Evolutionary conservation across 1,140 invertebrate genomes (phyloP).

Genomic region (Pogonomyrmex californicus): DNA sequence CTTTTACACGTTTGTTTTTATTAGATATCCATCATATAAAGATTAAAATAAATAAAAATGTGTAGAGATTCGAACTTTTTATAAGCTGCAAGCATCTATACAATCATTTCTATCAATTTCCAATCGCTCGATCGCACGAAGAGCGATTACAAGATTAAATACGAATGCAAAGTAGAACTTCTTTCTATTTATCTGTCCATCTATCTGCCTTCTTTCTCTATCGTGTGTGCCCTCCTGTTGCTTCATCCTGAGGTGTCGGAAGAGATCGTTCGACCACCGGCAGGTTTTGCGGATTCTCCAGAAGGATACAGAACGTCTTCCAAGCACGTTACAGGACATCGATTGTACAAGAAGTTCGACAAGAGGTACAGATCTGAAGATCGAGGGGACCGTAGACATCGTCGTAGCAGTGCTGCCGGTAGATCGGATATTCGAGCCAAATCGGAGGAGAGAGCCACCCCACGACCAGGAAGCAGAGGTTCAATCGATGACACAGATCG

Average conservation of each 20-base stretch:
- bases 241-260: constrained; percentile 86
- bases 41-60: neutral
- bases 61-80: neutral
- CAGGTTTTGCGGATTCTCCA: constrained; percentile 95
- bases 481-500: constrained; percentile 89
- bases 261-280: constrained; percentile 94
- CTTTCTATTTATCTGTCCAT: constrained; percentile 52
- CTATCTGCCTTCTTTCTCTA: constrained; percentile 74
- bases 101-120: neutral
- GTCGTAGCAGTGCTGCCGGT: constrained; percentile 89
- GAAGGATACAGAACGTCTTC: constrained; percentile 86
- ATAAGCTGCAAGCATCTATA: neutral
- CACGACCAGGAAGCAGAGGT: constrained; percentile 80
- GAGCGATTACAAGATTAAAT: neutral
- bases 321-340: constrained; percentile 85
- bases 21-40: neutral
- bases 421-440: constrained; percentile 92
- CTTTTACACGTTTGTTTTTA: neutral
- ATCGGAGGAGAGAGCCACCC: constrained; percentile 91
- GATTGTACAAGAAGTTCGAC: constrained; percentile 93
- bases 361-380: constrained; percentile 95
- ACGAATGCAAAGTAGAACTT: constrained; percentile 31
- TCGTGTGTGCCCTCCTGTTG: constrained; percentile 72
- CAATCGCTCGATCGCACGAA: neutral
- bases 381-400: constrained; percentile 88